Conservation (phyloP, 2,113 vertebrate species). For the Corythornis vintsioides region DNA sequence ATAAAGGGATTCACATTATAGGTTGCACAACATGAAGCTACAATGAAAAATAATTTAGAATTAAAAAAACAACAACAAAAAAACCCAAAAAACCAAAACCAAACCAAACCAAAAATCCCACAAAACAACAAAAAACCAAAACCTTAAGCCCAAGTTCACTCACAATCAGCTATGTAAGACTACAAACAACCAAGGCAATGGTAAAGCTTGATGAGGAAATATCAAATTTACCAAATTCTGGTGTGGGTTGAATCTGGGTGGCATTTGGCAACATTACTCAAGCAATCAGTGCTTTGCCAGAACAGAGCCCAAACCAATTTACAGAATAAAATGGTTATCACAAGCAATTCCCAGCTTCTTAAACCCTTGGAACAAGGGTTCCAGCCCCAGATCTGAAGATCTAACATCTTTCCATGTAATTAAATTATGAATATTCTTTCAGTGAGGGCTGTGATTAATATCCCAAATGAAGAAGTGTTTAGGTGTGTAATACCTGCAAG, state of each 20-base stretch:
- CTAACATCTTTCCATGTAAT: not conserved
- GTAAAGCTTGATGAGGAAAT: not conserved
- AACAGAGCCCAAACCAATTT: not conserved
- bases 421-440: slow-evolving; percentile 21
- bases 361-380: not conserved
- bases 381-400: not conserved
- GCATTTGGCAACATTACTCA: not conserved
- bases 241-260: not conserved
- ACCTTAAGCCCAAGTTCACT: not conserved
- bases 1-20: not conserved
- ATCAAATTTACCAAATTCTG: not conserved
- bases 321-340: slow-evolving; percentile 3
- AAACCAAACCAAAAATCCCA: no score
- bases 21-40: not conserved
- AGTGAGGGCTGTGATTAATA: slow-evolving; percentile 27
- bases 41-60: not conserved
- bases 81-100: no score
- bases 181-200: not conserved
- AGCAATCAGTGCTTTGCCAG: not conserved
- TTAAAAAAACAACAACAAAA: no score
- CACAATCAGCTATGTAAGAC: not conserved
- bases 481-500: slow-evolving; percentile 21
- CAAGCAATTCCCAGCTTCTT: slow-evolving; percentile 1
- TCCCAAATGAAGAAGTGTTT: slow-evolving; percentile 33
- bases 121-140: not conserved